Percentiles rank a stretch among this genome's conserved stretches.
Conservation (phyloP, 2,797 vertebrate genomes). For the Rhinella marina region DNA sequence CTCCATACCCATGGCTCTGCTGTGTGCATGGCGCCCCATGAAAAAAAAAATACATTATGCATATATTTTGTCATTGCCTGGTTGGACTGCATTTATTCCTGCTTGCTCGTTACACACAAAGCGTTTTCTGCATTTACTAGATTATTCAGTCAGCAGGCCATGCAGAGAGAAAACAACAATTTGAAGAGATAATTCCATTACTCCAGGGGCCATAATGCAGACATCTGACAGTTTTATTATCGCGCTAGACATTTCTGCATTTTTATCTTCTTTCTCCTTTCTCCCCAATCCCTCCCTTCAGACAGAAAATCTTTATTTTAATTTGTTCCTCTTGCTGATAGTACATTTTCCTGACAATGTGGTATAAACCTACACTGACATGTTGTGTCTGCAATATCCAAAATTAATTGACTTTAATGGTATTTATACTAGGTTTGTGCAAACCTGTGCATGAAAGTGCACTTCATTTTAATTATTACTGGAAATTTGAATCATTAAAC, state of each 20-base stretch:
- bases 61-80: background rate
- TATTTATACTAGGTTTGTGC: slow-evolving; percentile 39
- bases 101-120: background rate
- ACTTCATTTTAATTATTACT: slow-evolving; percentile 34
- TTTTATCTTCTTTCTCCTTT: slow-evolving; percentile 55
- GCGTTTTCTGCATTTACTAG: background rate
- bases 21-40: background rate
- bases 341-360: slow-evolving; percentile 58
- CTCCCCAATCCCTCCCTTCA: slow-evolving; percentile 35
- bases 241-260: slow-evolving; percentile 48
- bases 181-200: slow-evolving; percentile 55
- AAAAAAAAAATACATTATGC: background rate
- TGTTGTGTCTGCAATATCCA: slow-evolving; percentile 50
- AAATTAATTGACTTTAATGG: slow-evolving; percentile 51
- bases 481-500: slow-evolving; percentile 35
- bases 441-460: slow-evolving; percentile 16
- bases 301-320: slow-evolving; percentile 64
- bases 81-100: background rate
- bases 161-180: slow-evolving; percentile 42
- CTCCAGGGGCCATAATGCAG: slow-evolving; percentile 33
- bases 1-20: background rate
- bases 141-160: slow-evolving; percentile 32
- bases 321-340: slow-evolving; percentile 58
- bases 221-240: slow-evolving; percentile 55
- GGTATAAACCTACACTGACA: slow-evolving; percentile 54